phyloP scores from a whole-genome alignment of 1,140 invertebrate genomes.

The Spodoptera frugiperda region DNA sequence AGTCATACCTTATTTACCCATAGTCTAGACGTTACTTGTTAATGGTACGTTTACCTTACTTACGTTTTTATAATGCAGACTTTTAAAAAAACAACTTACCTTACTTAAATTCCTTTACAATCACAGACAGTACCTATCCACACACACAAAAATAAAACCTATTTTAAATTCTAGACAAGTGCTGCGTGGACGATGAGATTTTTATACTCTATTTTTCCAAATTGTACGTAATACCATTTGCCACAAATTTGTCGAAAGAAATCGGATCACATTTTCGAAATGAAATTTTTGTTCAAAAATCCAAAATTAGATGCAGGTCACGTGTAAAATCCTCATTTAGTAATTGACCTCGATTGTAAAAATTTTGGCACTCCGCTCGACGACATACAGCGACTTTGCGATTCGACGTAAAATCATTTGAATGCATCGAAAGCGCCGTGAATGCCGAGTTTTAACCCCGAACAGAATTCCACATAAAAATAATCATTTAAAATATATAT shows the following conservation, averaged over 20 bases:
- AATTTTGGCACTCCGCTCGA: slow-evolving; percentile 10
- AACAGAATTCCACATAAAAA: slow-evolving; percentile 14
- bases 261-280: not conserved
- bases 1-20: no score
- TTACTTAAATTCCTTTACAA: no score
- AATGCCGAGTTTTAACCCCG: slow-evolving; percentile 17
- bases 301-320: not conserved
- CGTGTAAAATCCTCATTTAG: slow-evolving; percentile 1
- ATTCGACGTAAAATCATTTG: not conserved
- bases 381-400: slow-evolving; percentile 9
- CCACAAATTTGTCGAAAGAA: slow-evolving; percentile 7
- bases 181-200: slow-evolving; percentile 11
- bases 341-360: slow-evolving; percentile 40
- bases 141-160: not conserved
- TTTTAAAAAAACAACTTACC: no score
- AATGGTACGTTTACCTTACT: no score
- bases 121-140: not conserved
- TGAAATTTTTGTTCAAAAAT: slow-evolving; percentile 26
- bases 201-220: not conserved
- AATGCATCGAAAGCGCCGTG: slow-evolving; percentile 24
- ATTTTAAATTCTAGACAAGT: not conserved
- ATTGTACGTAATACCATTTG: slow-evolving; percentile 19
- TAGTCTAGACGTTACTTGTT: no score
- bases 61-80: no score
- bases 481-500: slow-evolving; percentile 28